A percentile compares a stretch with the other conserved stretches of the same genome.
Evolutionary conservation across 2,113 vertebrate genomes (phyloP).

Genomic region (Rutilus rutilus): DNA sequence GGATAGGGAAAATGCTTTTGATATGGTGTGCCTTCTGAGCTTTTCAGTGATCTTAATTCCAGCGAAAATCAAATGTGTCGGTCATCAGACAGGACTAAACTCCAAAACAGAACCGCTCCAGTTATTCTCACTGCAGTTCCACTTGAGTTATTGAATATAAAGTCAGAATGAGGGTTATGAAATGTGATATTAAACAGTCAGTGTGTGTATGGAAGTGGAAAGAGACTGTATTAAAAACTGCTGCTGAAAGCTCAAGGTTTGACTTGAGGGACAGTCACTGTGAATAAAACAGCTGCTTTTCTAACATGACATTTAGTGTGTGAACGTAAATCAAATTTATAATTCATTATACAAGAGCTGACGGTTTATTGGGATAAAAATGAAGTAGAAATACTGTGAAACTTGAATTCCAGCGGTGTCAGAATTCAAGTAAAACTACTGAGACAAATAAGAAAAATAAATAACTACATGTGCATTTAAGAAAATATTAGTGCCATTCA

Average conservation of each 20-base stretch:
- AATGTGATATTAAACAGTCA: conserved; percentile 67
- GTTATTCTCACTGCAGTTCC: conserved; percentile 56
- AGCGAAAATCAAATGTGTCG: not conserved
- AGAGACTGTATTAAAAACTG: conserved; percentile 75
- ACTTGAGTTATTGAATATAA: conserved; percentile 55
- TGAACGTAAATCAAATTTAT: conserved; percentile 94
- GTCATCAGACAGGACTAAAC: not conserved
- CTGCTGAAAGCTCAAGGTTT: conserved; percentile 79
- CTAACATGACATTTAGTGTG: conserved; percentile 93
- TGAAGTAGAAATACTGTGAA: conserved; percentile 88
- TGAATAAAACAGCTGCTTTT: conserved; percentile 92
- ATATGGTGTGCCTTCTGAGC: too few relatives aligned
- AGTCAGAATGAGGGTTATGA: conserved; percentile 65
- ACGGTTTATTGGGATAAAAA: conserved; percentile 90
- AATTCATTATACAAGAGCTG: conserved; percentile 91
- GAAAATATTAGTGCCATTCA: not conserved
- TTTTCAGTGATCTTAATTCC: not conserved
- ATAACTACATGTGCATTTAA: not conserved
- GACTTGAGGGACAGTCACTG: conserved; percentile 82
- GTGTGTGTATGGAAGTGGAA: conserved; percentile 58
- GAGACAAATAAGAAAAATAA: conserved; percentile 54
- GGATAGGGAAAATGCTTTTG: not conserved
- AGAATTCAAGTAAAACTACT: conserved; percentile 23
- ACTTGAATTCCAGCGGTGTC: conserved; percentile 69
- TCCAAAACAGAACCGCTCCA: not conserved